These are phyloP conservation scores for Teleopsis dalmanni DNA, from an alignment of 1,140 invertebrate genomes.

Conservation along the genomic window DNA sequence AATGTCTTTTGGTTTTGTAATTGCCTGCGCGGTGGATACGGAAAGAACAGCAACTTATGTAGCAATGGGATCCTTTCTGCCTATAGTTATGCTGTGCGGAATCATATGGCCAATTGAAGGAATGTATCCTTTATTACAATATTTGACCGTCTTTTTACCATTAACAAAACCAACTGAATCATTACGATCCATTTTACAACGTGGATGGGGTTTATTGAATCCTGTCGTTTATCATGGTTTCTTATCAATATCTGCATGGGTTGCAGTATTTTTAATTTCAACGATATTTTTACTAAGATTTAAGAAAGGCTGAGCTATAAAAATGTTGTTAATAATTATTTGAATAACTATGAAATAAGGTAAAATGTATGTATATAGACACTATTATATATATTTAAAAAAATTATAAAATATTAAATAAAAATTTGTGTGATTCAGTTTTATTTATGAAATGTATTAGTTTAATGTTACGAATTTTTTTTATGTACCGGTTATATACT, in stretches of 20 bases:
- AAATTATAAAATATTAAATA: too few relatives aligned
- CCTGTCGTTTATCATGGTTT: conserved; percentile 80
- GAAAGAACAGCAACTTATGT: conserved; percentile 89
- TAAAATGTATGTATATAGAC: too few relatives aligned
- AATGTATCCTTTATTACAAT: conserved; percentile 71
- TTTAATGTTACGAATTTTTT: too few relatives aligned
- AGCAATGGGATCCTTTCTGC: conserved; percentile 86
- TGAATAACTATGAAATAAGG: too few relatives aligned
- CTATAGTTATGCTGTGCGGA: conserved; percentile 82
- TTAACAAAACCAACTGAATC: conserved; percentile 91
- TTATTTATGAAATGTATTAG: too few relatives aligned
- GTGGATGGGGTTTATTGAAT: conserved; percentile 74
- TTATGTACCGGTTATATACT: too few relatives aligned
- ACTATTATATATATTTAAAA: too few relatives aligned
- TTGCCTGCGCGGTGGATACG: conserved; percentile 78
- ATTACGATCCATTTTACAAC: conserved; percentile 74
- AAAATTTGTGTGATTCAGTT: too few relatives aligned
- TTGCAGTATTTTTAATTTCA: conserved; percentile 68
- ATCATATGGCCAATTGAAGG: conserved; percentile 79
- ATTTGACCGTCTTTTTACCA: conserved; percentile 73
- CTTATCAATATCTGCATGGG: conserved; percentile 76
- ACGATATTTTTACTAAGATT: conserved; percentile 75
- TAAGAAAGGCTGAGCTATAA: conserved; percentile 71
- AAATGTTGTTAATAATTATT: too few relatives aligned
- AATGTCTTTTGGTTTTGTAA: conserved; percentile 90